phyloP scores from a whole-genome alignment of 2,797 vertebrate species.

The Chrysocyon brachyurus region DNA sequence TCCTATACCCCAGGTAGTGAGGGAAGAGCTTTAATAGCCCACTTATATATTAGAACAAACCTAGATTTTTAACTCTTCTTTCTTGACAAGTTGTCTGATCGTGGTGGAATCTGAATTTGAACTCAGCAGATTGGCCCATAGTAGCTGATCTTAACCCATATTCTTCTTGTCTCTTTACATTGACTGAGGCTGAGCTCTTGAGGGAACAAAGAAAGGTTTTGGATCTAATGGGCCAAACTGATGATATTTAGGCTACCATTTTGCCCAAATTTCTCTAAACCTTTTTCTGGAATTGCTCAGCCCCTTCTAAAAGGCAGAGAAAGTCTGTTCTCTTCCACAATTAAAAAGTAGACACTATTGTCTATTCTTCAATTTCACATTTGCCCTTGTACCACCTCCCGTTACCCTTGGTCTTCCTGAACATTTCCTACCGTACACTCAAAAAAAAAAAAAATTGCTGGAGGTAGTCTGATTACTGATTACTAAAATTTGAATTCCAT shows the following conservation, averaged over 20 bases:
- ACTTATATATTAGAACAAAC: neutral
- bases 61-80: neutral
- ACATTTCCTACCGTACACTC: neutral
- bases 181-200: neutral
- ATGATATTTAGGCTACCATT: neutral
- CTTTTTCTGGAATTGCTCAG: neutral
- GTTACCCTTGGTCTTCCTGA: neutral
- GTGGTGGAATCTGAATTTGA: neutral
- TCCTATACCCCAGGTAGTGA: neutral
- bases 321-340: neutral
- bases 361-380: neutral
- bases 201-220: neutral
- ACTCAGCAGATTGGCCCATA: neutral
- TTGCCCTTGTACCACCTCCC: neutral
- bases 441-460: constrained; percentile 11
- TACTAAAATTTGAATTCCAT: neutral
- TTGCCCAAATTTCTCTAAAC: neutral
- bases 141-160: neutral
- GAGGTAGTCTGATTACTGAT: neutral
- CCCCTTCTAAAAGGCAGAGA: neutral
- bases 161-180: neutral
- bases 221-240: neutral
- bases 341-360: neutral
- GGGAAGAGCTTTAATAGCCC: neutral
- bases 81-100: neutral